Base-by-base conservation (phyloP, 2,888 invertebrate genomes). In the Erpobdella octoculata region DNA sequence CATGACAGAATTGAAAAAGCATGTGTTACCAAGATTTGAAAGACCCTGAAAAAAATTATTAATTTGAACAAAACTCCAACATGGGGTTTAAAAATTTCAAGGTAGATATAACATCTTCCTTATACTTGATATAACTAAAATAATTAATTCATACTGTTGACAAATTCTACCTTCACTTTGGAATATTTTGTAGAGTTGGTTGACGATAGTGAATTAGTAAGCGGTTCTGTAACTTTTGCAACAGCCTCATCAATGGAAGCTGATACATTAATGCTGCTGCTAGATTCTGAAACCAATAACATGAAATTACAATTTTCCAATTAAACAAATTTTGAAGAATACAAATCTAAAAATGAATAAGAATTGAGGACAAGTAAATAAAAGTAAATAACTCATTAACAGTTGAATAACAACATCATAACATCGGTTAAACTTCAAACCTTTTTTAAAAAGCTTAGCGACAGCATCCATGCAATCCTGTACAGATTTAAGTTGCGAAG, bases 1-100 rank as follows among this genome's bases (percentile, higher is more conserved):
- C 86, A 96, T 88, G 9, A 95, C 93, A 35, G 95, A 92, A 86
- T 96, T 96, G 82, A 96, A 93, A 84, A 94, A 96, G 82, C 96
- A 96, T 0, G 96, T 96, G 82, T 96, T 96, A 66, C 96, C 95
- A 80, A 95, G 85, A 85, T 96, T 96, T 68, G 87, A 87, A 58
- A 96, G 85, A 0, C 96, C 96, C 81, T 82, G 33, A n/a, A 37
- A 68, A 69, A 68, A n/a, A 31, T 31, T 12, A 18, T 12, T 12
- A 65, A 15, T 12, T 21, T 12, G n/a, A 46, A 46, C 18, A 15
- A 46, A 46, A 46, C 18, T 15, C 15, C 15, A 46, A 46, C 46
- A 46, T 46, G 15, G 15, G 46, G 15, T 46, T 15, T n/a, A 46
- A 46, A 46, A 15, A 15, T 46, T 15, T 46, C 46, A 15, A 46